These are phyloP conservation scores for Pocillopora meandrina DNA, from an alignment of 92 coral and sea anemone genomes.

Conservation along the genomic window DNA sequence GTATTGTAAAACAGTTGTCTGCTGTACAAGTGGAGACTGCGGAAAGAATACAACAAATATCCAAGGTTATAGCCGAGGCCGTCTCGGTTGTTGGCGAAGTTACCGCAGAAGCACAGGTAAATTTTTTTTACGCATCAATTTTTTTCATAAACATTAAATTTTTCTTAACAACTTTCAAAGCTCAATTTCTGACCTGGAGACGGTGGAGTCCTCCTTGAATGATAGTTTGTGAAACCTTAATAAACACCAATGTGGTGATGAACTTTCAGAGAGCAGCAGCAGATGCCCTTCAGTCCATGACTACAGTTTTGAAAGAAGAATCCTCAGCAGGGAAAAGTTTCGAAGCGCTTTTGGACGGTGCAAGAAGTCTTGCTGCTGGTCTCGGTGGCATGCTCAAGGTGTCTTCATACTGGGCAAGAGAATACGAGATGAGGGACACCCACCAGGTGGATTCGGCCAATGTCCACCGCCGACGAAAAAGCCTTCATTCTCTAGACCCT, in stretches of 20 bases:
- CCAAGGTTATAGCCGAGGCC: conserved; percentile 57
- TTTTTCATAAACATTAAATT: too few species aligned
- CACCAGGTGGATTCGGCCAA: not conserved
- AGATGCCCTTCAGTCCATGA: conserved; percentile 44
- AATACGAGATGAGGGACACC: not conserved
- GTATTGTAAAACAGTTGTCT: conserved; percentile 44
- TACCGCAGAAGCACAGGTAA: conserved; percentile 50
- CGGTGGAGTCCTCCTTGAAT: not conserved
- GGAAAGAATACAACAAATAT: conserved; percentile 42
- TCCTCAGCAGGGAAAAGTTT: conserved; percentile 24
- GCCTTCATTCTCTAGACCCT: not conserved
- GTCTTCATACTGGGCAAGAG: conserved; percentile 30
- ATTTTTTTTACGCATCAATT: not conserved
- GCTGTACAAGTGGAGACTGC: conserved; percentile 38
- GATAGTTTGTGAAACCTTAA: not conserved
- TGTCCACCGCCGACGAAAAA: not conserved
- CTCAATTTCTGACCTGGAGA: too few species aligned
- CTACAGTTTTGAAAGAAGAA: conserved; percentile 43
- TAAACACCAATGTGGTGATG: not conserved
- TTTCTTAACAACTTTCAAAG: too few species aligned
- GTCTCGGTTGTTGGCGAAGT: conserved; percentile 35
- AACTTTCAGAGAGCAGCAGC: conserved; percentile 42
- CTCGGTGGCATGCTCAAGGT: conserved; percentile 54
- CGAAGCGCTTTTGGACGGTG: conserved; percentile 35
- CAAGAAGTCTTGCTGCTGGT: conserved; percentile 49